Base-by-base conservation (phyloP, 2,113 vertebrate genomes). In the Ahaetulla prasina region DNA sequence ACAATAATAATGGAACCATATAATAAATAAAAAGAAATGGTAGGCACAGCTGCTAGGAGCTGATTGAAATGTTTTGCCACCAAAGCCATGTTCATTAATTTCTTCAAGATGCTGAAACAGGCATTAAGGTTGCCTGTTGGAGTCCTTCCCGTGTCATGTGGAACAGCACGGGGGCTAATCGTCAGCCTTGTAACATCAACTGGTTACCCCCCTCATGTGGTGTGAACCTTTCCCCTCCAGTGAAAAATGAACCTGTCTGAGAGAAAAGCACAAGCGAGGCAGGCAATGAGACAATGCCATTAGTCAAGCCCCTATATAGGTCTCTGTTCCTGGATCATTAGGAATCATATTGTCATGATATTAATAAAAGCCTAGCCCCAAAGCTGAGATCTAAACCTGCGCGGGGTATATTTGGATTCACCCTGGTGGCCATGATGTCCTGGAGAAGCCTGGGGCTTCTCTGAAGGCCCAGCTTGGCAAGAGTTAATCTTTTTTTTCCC, bases 31-130 rank as follows among this genome's bases (percentile, higher is more conserved):
- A 97, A 93, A 95, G 95, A 87, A 94, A 94, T 94, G 96, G 96
- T 97, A 97, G 97, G 97, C 98, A 98, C 96, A 98, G 97, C 98
- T 98, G 97, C 97, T 97, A 97, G 97, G 96, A 96, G 97, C 97
- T 98, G 97, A 98, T 98, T 98, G 98, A 98, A 98, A 98, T 98
- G 98, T 98, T 98, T 97, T 98, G 97, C 97, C 97, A 98, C 97
- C 96, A 97, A 97, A 97, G 97, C 97, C 95, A 97, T 97, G 97
- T 98, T 98, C 97, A 98, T 98, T 98, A 98, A 98, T 98, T 98
- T 98, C 97, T 97, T 97, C 97, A 98, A 98, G 97, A 98, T 98
- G 97, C 97, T 98, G 97, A 98, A 98, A 97, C 97, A 97, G 97
- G 97, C 97, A 98, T 98, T 98, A 98, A 98, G 97, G 97, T 97